phyloP scores from a whole-genome alignment of 1,140 invertebrate genomes.

The Phthorimaea operculella region DNA sequence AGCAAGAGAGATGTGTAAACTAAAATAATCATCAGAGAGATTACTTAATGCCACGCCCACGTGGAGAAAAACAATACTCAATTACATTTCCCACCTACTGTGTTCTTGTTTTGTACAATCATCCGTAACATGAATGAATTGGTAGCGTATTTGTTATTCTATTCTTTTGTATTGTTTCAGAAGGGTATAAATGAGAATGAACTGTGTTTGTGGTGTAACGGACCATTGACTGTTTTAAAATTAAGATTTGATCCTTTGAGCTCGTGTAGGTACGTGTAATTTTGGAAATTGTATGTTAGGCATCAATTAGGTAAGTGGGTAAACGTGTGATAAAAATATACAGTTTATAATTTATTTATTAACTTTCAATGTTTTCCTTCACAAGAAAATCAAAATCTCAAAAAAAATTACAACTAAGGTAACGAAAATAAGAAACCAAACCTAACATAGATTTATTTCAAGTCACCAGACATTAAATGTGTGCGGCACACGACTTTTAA shows the following conservation, averaged over 20 bases:
- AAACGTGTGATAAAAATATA: too few species aligned
- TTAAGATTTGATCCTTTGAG: too few species aligned
- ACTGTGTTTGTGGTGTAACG: too few species aligned
- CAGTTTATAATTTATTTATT: too few species aligned
- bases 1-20: slow-evolving; percentile 1
- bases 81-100: slow-evolving; percentile 47
- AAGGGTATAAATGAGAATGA: not conserved
- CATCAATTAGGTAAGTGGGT: too few species aligned
- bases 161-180: not conserved
- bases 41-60: slow-evolving; percentile 30
- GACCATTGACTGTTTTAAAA: too few species aligned
- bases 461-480: slow-evolving; percentile 28
- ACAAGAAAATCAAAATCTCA: too few species aligned
- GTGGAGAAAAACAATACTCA: slow-evolving; percentile 43
- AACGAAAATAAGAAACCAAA: not conserved
- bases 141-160: not conserved
- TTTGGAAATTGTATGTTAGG: too few species aligned
- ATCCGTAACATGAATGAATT: slow-evolving; percentile 4
- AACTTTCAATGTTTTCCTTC: too few species aligned
- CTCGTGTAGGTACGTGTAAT: too few species aligned
- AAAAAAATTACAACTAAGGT: too few species aligned
- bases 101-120: slow-evolving; percentile 8
- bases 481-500: slow-evolving; percentile 45
- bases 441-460: slow-evolving; percentile 30
- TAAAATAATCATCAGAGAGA: slow-evolving; percentile 8